Evolutionary conservation across 2,797 vertebrate genomes (phyloP), one percentile per base, ranked within the genome.

Genomic region (Oryzias sinensis): DNA sequence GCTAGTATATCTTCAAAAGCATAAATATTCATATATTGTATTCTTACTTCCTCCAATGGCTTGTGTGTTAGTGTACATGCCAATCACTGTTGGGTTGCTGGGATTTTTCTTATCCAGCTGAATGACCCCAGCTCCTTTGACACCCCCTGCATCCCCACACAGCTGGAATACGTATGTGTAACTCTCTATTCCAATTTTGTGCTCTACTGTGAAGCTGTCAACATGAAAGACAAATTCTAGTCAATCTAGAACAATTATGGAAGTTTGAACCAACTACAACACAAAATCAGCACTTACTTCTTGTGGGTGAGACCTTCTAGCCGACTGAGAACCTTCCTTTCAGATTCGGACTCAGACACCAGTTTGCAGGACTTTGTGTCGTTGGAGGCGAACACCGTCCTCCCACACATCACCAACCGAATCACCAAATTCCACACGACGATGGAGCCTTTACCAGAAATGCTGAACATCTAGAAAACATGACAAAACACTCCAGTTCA

Each of bases 1-100:
- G 14, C 43, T 16, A 2, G 14, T 7, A 27, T 53, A 49, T 45
- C 9, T 37, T 11, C 11, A 11, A 20, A 37, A 5, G 13, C 3
- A 18, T 2, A 20, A 43, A 49, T 40, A 20, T 4, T 53, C 1
- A n/a, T 17, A 50, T 59, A 49, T 56, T 51, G 1, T 41, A 48
- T 18, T 80, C 95, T 87, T 91, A 98, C 97, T 94, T 94, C 95
- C 96, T 72, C 86, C 92, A 64, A 91, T 82, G 72, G 88, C 85
- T 67, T 94, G 77, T 16, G 95, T 96, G 62, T 84, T 49, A 2
- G 80, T 93, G 79, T 95, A 94, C 58, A 11, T 80, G 45, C 97
- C 97, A 53, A 98, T 80, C 13, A 92, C 73, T 0, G 77, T 91
- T 7, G 33, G 0, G 25, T 63, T 77, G 6, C 52, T 80, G 0